phyloP scores from a whole-genome alignment of 2,797 vertebrate species.

The Schizopygopsis pylzovi region DNA sequence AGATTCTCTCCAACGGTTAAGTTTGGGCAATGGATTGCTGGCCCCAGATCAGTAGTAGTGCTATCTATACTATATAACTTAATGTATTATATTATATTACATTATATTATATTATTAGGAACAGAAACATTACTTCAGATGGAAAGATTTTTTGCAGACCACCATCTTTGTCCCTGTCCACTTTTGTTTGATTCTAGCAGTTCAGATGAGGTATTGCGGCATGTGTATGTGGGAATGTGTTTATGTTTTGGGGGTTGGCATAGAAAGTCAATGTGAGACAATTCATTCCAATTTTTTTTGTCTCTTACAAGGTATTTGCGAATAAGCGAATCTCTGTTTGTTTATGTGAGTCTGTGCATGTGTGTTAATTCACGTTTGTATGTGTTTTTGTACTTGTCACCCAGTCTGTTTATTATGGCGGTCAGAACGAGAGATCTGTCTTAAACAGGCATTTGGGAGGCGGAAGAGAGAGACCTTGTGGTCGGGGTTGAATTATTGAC shows the following conservation, averaged over 20 bases:
- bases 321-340: neutral
- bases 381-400: slow-evolving; percentile 47
- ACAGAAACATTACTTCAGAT: neutral
- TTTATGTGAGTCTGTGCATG: slow-evolving; percentile 43
- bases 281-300: slow-evolving; percentile 1
- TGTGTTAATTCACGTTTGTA: slow-evolving; percentile 43
- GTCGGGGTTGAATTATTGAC: slow-evolving; percentile 75
- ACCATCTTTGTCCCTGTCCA: neutral
- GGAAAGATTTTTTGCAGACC: neutral
- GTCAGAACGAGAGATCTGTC: slow-evolving; percentile 53
- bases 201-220: neutral
- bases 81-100: neutral
- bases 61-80: neutral
- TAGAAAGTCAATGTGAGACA: slow-evolving; percentile 11
- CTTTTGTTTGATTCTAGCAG: slow-evolving; percentile 19
- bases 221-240: slow-evolving; percentile 12
- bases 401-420: slow-evolving; percentile 60
- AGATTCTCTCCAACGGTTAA: neutral
- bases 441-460: slow-evolving; percentile 70
- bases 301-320: neutral
- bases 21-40: neutral
- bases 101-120: no score
- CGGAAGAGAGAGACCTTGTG: slow-evolving; percentile 68
- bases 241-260: slow-evolving; percentile 15
- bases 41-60: neutral